phyloP scores from a whole-genome alignment of 1,140 invertebrate species.

The Daktulosphaira vitifoliae region DNA sequence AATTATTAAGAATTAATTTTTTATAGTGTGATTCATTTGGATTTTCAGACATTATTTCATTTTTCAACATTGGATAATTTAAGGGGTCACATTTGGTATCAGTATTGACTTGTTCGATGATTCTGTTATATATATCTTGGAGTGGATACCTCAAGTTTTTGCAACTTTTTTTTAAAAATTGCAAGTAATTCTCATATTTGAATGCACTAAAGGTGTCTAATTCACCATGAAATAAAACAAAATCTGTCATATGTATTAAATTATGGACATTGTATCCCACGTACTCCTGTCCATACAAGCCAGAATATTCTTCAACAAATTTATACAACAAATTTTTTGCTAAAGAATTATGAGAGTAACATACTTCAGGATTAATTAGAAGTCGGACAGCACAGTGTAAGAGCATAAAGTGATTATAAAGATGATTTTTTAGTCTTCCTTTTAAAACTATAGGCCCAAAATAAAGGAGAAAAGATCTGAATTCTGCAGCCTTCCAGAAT shows the following conservation, averaged over 20 bases:
- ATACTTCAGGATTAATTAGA: background rate
- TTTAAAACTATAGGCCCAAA: background rate
- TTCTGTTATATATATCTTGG: background rate
- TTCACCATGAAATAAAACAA: background rate
- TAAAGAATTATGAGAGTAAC: background rate
- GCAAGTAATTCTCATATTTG: slow-evolving; percentile 5
- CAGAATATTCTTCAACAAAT: background rate
- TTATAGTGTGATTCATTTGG: too few relatives aligned
- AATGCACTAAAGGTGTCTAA: background rate
- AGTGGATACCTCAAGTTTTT: slow-evolving; percentile 1
- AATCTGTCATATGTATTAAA: background rate
- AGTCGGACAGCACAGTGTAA: background rate
- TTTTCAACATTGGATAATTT: background rate
- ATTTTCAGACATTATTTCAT: too few relatives aligned
- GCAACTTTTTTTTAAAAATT: background rate
- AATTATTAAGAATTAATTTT: too few relatives aligned
- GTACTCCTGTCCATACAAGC: background rate
- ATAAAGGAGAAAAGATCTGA: background rate
- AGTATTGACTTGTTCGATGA: background rate
- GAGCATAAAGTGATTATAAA: slow-evolving; percentile 1
- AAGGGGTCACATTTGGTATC: background rate
- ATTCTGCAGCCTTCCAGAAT: background rate
- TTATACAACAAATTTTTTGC: background rate
- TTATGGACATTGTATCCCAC: background rate
- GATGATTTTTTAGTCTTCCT: background rate